phyloP scores from a whole-genome alignment of 2,113 vertebrate genomes.

The Herpailurus yagouaroundi region DNA sequence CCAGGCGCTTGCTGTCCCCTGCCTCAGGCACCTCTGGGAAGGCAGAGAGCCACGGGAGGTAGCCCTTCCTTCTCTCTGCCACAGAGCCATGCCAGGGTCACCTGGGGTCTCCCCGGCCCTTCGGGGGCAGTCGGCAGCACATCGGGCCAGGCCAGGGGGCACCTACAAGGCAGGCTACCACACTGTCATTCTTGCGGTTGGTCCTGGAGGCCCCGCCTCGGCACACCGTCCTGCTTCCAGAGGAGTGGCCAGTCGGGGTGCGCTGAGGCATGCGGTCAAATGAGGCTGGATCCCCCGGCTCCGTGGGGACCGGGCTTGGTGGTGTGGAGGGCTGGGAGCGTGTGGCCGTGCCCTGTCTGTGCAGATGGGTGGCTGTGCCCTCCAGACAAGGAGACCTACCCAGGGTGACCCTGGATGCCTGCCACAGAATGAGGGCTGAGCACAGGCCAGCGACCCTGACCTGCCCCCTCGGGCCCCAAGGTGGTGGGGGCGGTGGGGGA shows the following conservation, averaged over 20 bases:
- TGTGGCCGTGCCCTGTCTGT: fast-evolving
- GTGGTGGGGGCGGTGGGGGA: not conserved
- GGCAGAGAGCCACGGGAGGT: not conserved
- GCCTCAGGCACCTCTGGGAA: not conserved
- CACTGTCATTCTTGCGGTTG: fast-evolving
- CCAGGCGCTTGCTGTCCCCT: not conserved
- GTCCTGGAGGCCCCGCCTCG: not conserved
- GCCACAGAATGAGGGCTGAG: not conserved
- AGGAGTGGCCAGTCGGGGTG: not conserved
- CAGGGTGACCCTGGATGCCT: fast-evolving
- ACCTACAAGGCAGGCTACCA: not conserved
- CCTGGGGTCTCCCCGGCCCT: not conserved
- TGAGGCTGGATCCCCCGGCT: not conserved
- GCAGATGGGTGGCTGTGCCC: not conserved
- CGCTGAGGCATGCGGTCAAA: fast-evolving
- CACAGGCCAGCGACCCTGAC: not conserved
- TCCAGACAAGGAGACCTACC: fast-evolving
- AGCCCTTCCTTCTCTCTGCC: not conserved
- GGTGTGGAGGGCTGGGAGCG: not conserved
- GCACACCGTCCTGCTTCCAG: fast-evolving
- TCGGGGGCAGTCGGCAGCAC: not conserved
- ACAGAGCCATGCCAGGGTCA: fast-evolving
- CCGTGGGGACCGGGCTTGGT: fast-evolving
- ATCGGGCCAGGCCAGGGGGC: fast-evolving
- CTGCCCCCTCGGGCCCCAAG: not conserved